Conservation (phyloP, 2,888 invertebrate species). For the Arctia plantaginis region DNA sequence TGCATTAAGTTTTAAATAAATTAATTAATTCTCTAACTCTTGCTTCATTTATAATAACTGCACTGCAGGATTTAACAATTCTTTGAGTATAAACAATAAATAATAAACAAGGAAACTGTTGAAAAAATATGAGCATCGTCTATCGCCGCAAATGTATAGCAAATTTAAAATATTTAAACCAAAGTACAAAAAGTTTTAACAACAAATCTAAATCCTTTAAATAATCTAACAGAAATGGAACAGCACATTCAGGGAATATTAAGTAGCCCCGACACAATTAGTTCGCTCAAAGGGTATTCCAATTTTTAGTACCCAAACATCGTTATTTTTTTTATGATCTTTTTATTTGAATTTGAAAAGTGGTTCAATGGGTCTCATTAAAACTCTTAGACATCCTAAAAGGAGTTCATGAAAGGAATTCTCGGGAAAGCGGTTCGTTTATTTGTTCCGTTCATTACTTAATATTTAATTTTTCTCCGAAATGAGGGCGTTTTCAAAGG, state of each 20-base stretch:
- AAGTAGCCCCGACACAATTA: constrained; percentile 77
- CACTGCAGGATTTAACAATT: too few species aligned
- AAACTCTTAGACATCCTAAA: constrained; percentile 74
- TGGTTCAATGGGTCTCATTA: constrained; percentile 78
- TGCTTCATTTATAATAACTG: too few species aligned
- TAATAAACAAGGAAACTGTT: too few species aligned
- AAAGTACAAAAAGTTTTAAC: not conserved
- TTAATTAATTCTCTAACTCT: too few species aligned
- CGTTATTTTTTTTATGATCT: constrained; percentile 75
- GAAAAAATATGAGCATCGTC: too few species aligned
- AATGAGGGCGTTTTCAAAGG: constrained; percentile 54
- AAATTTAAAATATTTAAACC: not conserved
- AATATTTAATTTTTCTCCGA: constrained; percentile 66
- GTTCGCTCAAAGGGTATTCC: constrained; percentile 47
- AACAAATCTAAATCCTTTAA: constrained; percentile 12
- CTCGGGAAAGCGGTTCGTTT: constrained; percentile 67
- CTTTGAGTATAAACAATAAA: too few species aligned
- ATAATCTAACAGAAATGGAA: constrained; percentile 57
- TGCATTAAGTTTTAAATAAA: too few species aligned
- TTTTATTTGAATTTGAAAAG: constrained; percentile 80
- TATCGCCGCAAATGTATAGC: too few species aligned
- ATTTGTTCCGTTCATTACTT: constrained; percentile 76
- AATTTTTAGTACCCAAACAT: constrained; percentile 54
- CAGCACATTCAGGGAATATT: constrained; percentile 70
- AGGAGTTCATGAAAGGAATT: constrained; percentile 70